Conservation (phyloP, 1,140 invertebrate species). For the Papilio dardanus region DNA sequence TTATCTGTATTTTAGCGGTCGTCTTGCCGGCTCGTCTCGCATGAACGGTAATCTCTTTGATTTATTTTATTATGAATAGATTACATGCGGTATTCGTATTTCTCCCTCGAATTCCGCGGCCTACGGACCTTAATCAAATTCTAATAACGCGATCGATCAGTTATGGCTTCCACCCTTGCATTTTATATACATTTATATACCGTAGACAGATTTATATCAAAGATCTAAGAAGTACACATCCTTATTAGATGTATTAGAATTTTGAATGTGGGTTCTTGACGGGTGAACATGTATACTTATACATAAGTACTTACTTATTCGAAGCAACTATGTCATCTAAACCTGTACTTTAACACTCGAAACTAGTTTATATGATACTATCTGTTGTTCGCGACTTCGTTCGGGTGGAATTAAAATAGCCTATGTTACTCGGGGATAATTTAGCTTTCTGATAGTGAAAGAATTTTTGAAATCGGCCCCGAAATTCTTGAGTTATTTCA, state of each 20-base stretch:
- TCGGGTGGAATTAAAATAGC: too few relatives aligned
- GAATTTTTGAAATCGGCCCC: too few relatives aligned
- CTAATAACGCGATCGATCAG: constrained; percentile 62
- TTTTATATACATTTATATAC: constrained; percentile 23
- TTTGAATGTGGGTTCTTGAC: too few relatives aligned
- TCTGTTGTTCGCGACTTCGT: too few relatives aligned
- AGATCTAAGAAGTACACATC: not conserved
- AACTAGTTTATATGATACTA: too few relatives aligned
- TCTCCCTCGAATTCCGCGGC: constrained; percentile 48
- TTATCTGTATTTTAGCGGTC: not conserved
- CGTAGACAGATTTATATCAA: not conserved
- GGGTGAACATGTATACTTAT: too few relatives aligned
- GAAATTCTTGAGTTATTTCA: too few relatives aligned
- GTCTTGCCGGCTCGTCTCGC: constrained; percentile 12
- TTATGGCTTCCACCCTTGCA: constrained; percentile 43
- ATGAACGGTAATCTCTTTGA: constrained; percentile 39
- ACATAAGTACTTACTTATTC: too few relatives aligned
- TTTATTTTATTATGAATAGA: constrained; percentile 40
- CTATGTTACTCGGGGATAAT: too few relatives aligned
- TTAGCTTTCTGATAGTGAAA: too few relatives aligned
- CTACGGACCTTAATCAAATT: constrained; percentile 51
- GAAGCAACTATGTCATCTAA: too few relatives aligned
- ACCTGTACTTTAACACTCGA: too few relatives aligned
- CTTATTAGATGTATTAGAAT: not conserved
- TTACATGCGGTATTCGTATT: constrained; percentile 31